These are phyloP conservation scores for Anser brachyrhynchus DNA, from an alignment of 2,113 vertebrate genomes.

Conservation along the genomic window DNA sequence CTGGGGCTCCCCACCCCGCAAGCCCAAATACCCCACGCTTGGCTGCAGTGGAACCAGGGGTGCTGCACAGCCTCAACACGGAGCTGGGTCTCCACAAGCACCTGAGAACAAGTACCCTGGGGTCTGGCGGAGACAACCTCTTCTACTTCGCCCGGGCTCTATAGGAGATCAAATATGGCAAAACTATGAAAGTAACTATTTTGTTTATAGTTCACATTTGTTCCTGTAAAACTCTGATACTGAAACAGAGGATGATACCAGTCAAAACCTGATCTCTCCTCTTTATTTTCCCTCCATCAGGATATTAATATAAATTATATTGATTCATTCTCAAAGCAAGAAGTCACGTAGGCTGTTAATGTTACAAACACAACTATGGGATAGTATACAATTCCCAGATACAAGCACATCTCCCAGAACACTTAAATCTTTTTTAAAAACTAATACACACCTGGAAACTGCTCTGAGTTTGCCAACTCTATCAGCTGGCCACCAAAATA, in stretches of 20 bases:
- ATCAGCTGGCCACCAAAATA: background rate
- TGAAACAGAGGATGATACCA: background rate
- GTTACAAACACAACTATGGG: background rate
- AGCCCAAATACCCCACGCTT: too few species aligned
- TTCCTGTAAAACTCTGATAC: background rate
- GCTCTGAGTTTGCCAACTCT: background rate
- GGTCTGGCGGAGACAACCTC: background rate
- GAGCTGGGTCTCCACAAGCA: background rate
- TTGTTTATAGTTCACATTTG: background rate
- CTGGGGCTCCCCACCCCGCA: background rate
- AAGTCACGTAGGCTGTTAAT: background rate
- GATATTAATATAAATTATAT: background rate
- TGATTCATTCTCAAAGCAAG: background rate
- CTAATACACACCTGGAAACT: background rate
- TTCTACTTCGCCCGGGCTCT: background rate
- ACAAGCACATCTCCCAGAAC: background rate
- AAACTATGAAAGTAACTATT: background rate
- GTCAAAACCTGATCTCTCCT: background rate
- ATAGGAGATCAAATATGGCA: accelerated
- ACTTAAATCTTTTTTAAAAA: background rate
- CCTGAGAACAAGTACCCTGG: background rate
- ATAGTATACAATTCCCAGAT: background rate
- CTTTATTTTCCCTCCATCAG: background rate
- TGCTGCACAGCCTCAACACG: background rate
- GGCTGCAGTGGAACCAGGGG: background rate